Evolutionary conservation across 2,113 vertebrate species (phyloP).

Genomic region (Dendropsophus ebraccatus): DNA sequence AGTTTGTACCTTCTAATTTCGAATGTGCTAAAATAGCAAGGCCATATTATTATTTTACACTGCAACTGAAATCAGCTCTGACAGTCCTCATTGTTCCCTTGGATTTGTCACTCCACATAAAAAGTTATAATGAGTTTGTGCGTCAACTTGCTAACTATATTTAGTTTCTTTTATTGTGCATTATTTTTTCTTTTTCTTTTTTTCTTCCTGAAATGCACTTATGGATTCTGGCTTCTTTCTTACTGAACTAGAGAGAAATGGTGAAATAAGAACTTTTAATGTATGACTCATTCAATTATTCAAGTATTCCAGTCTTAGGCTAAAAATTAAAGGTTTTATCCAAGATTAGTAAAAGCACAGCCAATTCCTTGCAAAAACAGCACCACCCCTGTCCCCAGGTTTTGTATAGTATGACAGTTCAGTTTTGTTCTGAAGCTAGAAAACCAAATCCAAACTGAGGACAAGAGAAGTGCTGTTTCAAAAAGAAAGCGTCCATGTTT

Average conservation of each 20-base stretch:
- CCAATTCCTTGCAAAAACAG: too few relatives aligned
- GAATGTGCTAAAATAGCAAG: slow-evolving; percentile 10
- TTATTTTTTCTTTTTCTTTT: neutral
- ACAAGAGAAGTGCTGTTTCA: too few relatives aligned
- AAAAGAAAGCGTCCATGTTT: too few relatives aligned
- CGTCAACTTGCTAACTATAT: slow-evolving; percentile 6
- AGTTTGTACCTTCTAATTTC: slow-evolving; percentile 48
- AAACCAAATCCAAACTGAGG: too few relatives aligned
- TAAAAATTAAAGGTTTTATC: too few relatives aligned
- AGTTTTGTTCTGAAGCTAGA: too few relatives aligned
- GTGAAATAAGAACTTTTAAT: too few relatives aligned
- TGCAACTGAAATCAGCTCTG: neutral
- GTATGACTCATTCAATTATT: too few relatives aligned
- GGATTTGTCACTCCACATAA: neutral
- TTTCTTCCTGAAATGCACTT: neutral
- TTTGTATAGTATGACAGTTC: too few relatives aligned
- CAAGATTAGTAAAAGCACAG: too few relatives aligned
- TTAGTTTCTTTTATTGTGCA: neutral
- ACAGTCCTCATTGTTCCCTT: slow-evolving; percentile 9
- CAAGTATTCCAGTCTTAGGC: too few relatives aligned
- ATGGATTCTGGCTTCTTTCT: neutral
- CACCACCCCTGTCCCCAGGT: too few relatives aligned
- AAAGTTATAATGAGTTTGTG: neutral
- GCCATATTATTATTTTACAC: slow-evolving; percentile 27
- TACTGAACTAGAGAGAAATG: neutral